Evolutionary conservation across 2,113 vertebrate species (phyloP), one percentile per base, ranked within the genome.

Genomic region (Campylorhamphus procurvoides): DNA sequence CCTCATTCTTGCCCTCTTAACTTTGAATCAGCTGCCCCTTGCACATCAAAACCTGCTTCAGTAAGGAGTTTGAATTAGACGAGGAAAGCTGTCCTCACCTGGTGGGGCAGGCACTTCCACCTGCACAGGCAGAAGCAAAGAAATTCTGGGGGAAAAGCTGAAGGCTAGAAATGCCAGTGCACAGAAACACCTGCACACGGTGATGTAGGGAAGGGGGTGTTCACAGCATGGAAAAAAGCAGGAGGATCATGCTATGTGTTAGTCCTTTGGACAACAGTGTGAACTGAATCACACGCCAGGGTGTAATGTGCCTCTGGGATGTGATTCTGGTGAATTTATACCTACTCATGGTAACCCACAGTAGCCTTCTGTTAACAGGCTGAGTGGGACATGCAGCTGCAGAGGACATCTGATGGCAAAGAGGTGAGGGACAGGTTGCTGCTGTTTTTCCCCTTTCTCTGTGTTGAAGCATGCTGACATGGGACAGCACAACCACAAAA

Each of bases 241-340:
- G 12, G 5, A 18, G 33, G 24, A 42, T 44, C 0, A 0, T 44
- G 35, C 18, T 0, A 28, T 55, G 12, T 22, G 28, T 13, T 5
- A 2, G 10, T 13, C 12, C 44, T 58, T n/a, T 23, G 25, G 49
- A 24, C 20, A 49, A 55, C 37, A 37, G 37, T 37, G 37, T 2
- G 18, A 86, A 52, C 31, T 18, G 44, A 87, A 37, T 62, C 29
- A 78, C 10, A 29, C 63, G 28, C 79, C 23, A 29, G 28, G 14
- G 29, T 40, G 28, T 40, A 42, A 55, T 0, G 0, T 24, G 37
- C 12, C 31, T 42, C 73, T 49, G 40, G 44, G 50, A 19, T 56
- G 55, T 27, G 44, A 69, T 63, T 92, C 46, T 52, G 44, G 14
- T 50, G 46, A 53, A 52, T 59, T 49, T 52, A 44, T 27, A 23